phyloP scores from a whole-genome alignment of 1,140 invertebrate genomes.

The Drosophila pectinifera region DNA sequence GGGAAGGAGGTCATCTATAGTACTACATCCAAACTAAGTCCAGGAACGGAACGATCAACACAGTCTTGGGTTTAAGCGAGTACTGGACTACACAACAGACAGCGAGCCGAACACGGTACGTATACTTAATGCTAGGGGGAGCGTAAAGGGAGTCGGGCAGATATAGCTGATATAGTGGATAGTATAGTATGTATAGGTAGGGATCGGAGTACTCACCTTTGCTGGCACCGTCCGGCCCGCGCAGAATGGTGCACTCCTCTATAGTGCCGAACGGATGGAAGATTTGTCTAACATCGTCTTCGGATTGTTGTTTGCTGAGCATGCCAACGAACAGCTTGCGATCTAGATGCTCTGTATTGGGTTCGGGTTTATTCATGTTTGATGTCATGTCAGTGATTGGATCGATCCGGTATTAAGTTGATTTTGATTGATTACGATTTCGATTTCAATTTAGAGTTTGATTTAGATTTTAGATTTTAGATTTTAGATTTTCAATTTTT shows the following conservation, averaged over 20 bases:
- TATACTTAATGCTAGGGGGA: constrained; percentile 52
- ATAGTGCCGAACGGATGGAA: constrained; percentile 98
- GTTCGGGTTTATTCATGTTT: constrained; percentile 44
- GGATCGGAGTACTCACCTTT: constrained; percentile 91
- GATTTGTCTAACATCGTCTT: constrained; percentile 98
- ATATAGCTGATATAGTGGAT: constrained; percentile 40
- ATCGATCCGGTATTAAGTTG: constrained; percentile 35
- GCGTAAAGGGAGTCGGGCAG: constrained; percentile 12
- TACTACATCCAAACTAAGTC: constrained; percentile 42
- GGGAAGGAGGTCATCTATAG: constrained; percentile 7
- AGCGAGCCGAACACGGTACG: constrained; percentile 75
- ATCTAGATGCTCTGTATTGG: constrained; percentile 88
- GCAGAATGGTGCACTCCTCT: constrained; percentile 99
- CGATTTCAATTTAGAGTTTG: constrained; percentile 30
- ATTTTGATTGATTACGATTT: constrained; percentile 46
- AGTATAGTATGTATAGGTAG: constrained; percentile 27
- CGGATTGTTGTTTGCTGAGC: constrained; percentile 99
- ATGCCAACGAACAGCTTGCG: constrained; percentile 99
- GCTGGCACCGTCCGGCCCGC: constrained; percentile 97
- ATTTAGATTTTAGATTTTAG: constrained; percentile 25
- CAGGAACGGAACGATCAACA: constrained; percentile 54
- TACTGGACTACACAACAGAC: constrained; percentile 67
- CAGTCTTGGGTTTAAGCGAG: constrained; percentile 19
- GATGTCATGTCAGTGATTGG: constrained; percentile 41
- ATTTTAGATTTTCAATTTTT: constrained; percentile 27